Evolutionary conservation across 2,888 invertebrate genomes (phyloP), one percentile per base, ranked within the genome.

Genomic region (Agrilus biguttatus): DNA sequence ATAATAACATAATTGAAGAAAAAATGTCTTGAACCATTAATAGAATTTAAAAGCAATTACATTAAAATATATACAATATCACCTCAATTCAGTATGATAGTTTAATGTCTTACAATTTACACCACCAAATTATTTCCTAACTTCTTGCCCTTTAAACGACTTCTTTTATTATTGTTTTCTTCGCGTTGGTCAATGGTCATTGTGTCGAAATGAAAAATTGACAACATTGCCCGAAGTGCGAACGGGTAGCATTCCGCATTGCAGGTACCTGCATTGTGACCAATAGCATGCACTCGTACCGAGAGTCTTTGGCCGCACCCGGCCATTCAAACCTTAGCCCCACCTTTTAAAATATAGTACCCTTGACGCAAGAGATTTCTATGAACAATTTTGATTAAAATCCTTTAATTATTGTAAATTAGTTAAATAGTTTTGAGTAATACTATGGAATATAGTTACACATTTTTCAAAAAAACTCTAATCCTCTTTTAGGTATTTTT

Each of bases 191-290:
- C 28, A 28, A 28, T 28, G 28, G 28, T 28, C 34, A 37, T 35
- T 37, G 14, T n/a, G 6, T 6, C 4, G 7, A 21, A 21, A 14
- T 23, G 34, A 13, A 14, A 28, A 21, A 17, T 10, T 13, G 14
- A 12, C 23, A 14, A 14, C 35, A 40, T 40, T 28, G 28, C 28
- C 28, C 58, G 55, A 56, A 57, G 55, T 55, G 54, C 57, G 55
- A 60, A 54, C 51, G 53, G 64, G 61, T 49, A 55, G 68, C 69
- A 74, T 83, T 83, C 81, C 83, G 83, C 82, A 83, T 82, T 83
- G 83, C 83, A 82, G 84, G 83, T 83, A 28, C 28, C 28, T 28
- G 79, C 78, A 77, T 75, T 72, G 66, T 72, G 73, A 74, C 83
- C 83, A 83, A 84, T 83, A 77, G 74, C 73, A 74, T 71, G 73